These are phyloP conservation scores for Pristionchus fissidentatus DNA, from an alignment of 2,888 invertebrate species.

Conservation along the genomic window DNA sequence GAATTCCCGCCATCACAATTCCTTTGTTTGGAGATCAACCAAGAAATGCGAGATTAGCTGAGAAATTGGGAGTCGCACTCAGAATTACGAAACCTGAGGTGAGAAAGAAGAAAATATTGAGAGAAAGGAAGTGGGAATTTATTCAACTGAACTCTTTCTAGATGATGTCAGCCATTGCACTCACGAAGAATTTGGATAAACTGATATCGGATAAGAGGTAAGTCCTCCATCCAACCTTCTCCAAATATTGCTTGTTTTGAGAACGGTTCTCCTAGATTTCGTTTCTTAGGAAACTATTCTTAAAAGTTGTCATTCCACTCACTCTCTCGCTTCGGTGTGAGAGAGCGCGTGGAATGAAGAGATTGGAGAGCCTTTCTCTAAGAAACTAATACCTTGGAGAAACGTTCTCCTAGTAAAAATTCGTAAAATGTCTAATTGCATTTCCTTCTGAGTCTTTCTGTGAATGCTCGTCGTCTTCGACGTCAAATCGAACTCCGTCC, in stretches of 20 bases:
- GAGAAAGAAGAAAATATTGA: conserved; percentile 23
- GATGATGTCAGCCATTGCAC: background rate
- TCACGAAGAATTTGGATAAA: background rate
- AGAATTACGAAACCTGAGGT: conserved; percentile 50
- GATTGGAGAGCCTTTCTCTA: no score
- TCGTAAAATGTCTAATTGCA: no score
- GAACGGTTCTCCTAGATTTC: background rate
- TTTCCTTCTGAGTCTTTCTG: conserved; percentile 12
- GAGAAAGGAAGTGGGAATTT: background rate
- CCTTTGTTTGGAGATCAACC: conserved; percentile 55
- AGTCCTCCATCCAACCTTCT: background rate
- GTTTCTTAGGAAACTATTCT: no score
- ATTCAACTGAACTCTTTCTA: background rate
- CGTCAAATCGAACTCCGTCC: conserved; percentile 38
- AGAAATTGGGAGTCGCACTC: conserved; percentile 51
- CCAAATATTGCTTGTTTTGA: background rate
- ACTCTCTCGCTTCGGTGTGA: no score
- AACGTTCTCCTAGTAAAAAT: no score
- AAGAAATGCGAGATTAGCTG: conserved; percentile 51
- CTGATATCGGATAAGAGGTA: conserved; percentile 10
- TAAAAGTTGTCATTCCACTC: no score
- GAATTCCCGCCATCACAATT: conserved; percentile 51
- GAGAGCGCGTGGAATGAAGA: no score
- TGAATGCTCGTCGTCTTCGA: conserved; percentile 6
- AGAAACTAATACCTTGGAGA: no score